Evolutionary conservation across 2,888 invertebrate genomes (phyloP).

Genomic region (Chrysotoxum bicinctum): DNA sequence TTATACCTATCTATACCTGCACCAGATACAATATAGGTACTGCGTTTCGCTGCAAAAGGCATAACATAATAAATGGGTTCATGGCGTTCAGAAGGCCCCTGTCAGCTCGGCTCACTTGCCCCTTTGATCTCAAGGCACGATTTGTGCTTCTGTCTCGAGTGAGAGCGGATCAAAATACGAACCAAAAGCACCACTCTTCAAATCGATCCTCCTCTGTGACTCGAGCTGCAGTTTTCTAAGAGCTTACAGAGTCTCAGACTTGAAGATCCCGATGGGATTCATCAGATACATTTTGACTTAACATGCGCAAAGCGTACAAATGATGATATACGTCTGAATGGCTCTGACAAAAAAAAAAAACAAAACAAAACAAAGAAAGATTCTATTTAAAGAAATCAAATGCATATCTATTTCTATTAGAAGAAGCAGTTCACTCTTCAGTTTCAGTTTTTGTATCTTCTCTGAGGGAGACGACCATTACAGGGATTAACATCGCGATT

Average conservation of each 20-base stretch:
- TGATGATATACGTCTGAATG: conserved; percentile 64
- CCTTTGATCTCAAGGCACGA: not conserved
- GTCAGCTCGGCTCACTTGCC: not conserved
- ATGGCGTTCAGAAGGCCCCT: conserved; percentile 47
- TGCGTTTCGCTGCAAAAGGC: conserved; percentile 56
- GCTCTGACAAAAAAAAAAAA: conserved; percentile 48
- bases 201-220: conserved; percentile 5
- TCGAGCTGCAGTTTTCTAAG: not conserved
- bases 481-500: conserved; percentile 68
- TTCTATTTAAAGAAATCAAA: conserved; percentile 62
- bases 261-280: conserved; percentile 32
- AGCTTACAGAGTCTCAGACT: conserved; percentile 3
- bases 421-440: conserved; percentile 23
- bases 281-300: conserved; percentile 53
- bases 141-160: conserved; percentile 16
- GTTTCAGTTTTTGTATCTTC: not conserved
- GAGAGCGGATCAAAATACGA: conserved; percentile 5
- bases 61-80: conserved; percentile 66
- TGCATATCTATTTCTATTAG: conserved; percentile 67
- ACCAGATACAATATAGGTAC: conserved; percentile 49
- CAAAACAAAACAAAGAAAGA: not conserved
- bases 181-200: not conserved
- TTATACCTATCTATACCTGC: not conserved
- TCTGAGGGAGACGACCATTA: conserved; percentile 42
- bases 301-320: conserved; percentile 70